phyloP scores from a whole-genome alignment of 1,140 invertebrate genomes.

The Megalonaias nervosa region DNA sequence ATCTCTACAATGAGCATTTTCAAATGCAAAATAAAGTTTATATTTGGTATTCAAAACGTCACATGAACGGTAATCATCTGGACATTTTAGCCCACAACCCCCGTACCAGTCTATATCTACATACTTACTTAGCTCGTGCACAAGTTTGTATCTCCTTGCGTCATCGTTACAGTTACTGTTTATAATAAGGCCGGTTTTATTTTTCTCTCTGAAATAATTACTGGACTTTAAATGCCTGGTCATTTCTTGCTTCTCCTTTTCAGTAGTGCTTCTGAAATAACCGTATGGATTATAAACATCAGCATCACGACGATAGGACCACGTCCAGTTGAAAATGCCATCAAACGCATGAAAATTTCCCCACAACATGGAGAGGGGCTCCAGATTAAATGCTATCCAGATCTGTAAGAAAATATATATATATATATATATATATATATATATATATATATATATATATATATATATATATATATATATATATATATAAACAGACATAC shows the following conservation, averaged over 20 bases:
- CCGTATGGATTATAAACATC: conserved; percentile 54
- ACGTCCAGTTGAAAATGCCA: conserved; percentile 58
- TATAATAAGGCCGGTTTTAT: conserved; percentile 75
- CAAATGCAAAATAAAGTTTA: conserved; percentile 84
- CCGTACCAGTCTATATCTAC: conserved; percentile 79
- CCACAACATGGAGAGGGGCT: conserved; percentile 49
- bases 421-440: no score
- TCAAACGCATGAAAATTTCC: conserved; percentile 35
- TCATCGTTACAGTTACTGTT: conserved; percentile 77
- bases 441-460: no score
- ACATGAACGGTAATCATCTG: conserved; percentile 49
- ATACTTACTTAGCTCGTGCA: conserved; percentile 73
- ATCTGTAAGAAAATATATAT: conserved; percentile 26
- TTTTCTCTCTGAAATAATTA: conserved; percentile 36
- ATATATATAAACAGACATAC: no score
- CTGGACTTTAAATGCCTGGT: conserved; percentile 11
- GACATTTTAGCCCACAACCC: conserved; percentile 63
- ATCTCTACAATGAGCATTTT: conserved; percentile 68
- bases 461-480: no score
- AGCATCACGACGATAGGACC: conserved; percentile 51
- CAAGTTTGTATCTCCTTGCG: conserved; percentile 74
- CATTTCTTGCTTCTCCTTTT: conserved; percentile 7
- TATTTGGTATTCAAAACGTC: conserved; percentile 76
- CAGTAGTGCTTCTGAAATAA: conserved; percentile 14
- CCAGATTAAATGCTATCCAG: conserved; percentile 53